Evolutionary conservation across 2,797 vertebrate species (phyloP), one percentile per base, ranked within the genome.

Genomic region (Pseudochirops corinnae): DNA sequence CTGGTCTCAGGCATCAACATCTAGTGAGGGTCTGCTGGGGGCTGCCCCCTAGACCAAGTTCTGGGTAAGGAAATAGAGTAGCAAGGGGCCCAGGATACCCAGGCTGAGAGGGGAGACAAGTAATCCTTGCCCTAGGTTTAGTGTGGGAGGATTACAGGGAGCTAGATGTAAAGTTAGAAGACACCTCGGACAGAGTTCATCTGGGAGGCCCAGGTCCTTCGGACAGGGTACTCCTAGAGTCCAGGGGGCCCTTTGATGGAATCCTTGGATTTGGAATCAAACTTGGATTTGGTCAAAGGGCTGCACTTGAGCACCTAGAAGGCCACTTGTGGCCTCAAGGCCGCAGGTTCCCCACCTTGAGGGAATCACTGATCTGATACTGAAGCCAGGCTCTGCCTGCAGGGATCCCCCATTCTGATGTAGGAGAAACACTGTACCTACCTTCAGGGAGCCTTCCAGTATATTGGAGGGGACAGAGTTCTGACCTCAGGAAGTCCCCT

Each of bases 1-100:
- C 33, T 94, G 97, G 2, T 97, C 95, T 96, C 31, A 21, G 91
- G 95, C 95, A 96, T 93, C 95, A 94, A 94, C 97, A 97, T 97
- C 97, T 98, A 96, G 97, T 91, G 94, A 97, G 96, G 50, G 21
- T 50, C 94, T 93, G 62, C 50, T 90, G 57, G 0, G 50, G 94
- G 39, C 94, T 95, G 92, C 96, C 96, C 97, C 96, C 95, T 94
- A 92, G 96, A 94, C 95, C 12, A 16, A 95, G 94, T 96, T 93
- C 91, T 95, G 94, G 93, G 93, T 96, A 93, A 93, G 56, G 95
- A 60, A 28, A 46, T 93, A 60, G 55, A 67, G 56, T 29, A 74
- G 62, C 33, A 92, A 93, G 91, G n/a, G 33, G 57, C 62, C 62
- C 90, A 56, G 58, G 60, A 31, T 82, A 26, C 93, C 91, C 74